These are phyloP conservation scores for Catonia carolina DNA, from an alignment of 2,888 invertebrate genomes.

Conservation along the genomic window DNA sequence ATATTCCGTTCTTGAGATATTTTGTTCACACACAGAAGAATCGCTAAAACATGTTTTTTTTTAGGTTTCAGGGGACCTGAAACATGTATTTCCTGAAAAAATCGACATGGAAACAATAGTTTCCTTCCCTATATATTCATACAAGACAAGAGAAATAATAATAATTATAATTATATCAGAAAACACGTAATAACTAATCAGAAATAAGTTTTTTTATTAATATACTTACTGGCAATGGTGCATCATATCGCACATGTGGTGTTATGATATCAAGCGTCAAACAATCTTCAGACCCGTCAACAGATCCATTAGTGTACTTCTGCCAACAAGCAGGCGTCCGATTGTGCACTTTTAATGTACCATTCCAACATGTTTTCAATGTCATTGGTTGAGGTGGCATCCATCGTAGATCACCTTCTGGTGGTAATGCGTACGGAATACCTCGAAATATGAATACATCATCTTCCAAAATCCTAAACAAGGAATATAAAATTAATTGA, in stretches of 20 bases:
- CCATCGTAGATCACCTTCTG: slow-evolving; percentile 61
- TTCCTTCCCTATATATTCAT: too few relatives aligned
- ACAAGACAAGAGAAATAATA: too few relatives aligned
- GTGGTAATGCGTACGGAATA: slow-evolving; percentile 73
- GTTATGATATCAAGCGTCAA: slow-evolving; percentile 75
- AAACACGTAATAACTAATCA: too few relatives aligned
- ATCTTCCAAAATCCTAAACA: slow-evolving; percentile 60
- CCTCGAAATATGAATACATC: slow-evolving; percentile 74
- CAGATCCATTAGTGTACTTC: slow-evolving; percentile 49
- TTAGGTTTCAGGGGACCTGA: too few relatives aligned
- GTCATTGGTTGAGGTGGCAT: slow-evolving; percentile 59
- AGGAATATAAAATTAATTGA: slow-evolving; percentile 30
- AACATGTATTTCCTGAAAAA: too few relatives aligned
- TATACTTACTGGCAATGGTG: slow-evolving; percentile 56
- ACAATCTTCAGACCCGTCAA: slow-evolving; percentile 72
- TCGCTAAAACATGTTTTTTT: too few relatives aligned
- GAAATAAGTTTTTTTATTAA: too few relatives aligned
- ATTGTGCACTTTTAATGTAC: slow-evolving; percentile 60
- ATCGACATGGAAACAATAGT: too few relatives aligned
- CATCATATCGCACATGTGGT: slow-evolving; percentile 70
- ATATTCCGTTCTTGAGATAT: too few relatives aligned
- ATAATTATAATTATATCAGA: too few relatives aligned
- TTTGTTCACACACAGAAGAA: too few relatives aligned
- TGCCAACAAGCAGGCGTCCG: slow-evolving; percentile 63
- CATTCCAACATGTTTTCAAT: slow-evolving; percentile 73